Base-by-base conservation (phyloP, 2,797 vertebrate genomes). In the Trematomus bernacchii region DNA sequence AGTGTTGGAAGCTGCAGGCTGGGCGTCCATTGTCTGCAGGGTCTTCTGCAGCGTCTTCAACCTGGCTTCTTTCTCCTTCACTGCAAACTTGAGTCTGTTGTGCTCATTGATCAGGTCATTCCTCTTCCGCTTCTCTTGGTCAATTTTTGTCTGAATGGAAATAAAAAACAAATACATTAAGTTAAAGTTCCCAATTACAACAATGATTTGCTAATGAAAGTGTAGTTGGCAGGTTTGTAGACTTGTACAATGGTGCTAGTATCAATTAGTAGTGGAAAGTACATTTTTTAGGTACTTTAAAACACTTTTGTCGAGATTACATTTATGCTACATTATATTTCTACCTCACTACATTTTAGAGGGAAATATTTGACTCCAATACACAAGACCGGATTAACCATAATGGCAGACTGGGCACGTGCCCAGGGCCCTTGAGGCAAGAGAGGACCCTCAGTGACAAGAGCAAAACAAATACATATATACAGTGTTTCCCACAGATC, bases 61-160 rank as follows among this genome's bases (percentile, higher is more conserved):
- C 40, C 16, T 59, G 0, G 11, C 18, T 14, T 71, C 54, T 64
- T 47, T 52, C 11, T 46, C 14, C 19, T 37, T 59, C 15, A 65
- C 40, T 2, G 53, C 15, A 27, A 53, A 52, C 2, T 2, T 47
- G 0, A 71, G 40, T 3, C 23, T 52, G 74, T 77, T 77, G 53
- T 65, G 60, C 47, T 65, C 46, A 2, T 53, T 71, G 54, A 59
- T 53, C 52, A 64, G 52, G 6, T 30, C 0, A 0, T 23, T 18
- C 23, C 2, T 13, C 27, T 11, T 18, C 11, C 1, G 6, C 47
- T 40, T 23, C 53, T 47, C 54, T 5, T 10, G 40, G 47, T 66
- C 54, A 15, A 53, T 7, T 30, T 19, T 48, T 46, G n/a, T 58
- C 75, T 71, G 61, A 44, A 10, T 33, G 5, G 23, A 52, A 21